phyloP scores from a whole-genome alignment of 2,888 invertebrate genomes.

The Apantesis nais region DNA sequence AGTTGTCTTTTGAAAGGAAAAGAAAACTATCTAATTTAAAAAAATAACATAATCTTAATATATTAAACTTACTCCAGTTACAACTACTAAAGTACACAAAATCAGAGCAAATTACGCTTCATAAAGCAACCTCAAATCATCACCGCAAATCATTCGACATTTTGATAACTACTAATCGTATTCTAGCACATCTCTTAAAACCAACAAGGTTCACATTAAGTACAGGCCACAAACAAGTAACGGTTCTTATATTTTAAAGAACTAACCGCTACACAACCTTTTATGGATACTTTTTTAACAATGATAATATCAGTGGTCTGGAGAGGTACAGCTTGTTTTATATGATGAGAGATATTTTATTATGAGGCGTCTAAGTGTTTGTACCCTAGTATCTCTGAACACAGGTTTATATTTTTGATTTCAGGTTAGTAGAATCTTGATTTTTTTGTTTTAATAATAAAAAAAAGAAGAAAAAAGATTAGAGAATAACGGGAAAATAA shows the following conservation, averaged over 20 bases:
- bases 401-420: no score
- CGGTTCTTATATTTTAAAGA: background rate
- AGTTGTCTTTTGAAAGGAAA: no score
- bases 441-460: no score
- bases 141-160: background rate
- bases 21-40: background rate
- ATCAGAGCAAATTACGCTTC: background rate
- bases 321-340: background rate
- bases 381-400: no score
- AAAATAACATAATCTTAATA: background rate
- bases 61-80: background rate
- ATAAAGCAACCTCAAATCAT: background rate
- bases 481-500: no score
- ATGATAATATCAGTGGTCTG: background rate
- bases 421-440: no score
- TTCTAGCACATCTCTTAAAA: background rate
- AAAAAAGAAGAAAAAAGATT: no score
- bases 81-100: background rate
- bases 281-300: conserved; percentile 7
- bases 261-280: background rate
- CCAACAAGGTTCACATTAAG: background rate
- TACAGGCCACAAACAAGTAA: background rate
- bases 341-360: background rate
- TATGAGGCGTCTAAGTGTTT: background rate
- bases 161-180: conserved; percentile 4